phyloP scores from a whole-genome alignment of 2,113 vertebrate species.

The Calyptommatus sinebrachiatus region DNA sequence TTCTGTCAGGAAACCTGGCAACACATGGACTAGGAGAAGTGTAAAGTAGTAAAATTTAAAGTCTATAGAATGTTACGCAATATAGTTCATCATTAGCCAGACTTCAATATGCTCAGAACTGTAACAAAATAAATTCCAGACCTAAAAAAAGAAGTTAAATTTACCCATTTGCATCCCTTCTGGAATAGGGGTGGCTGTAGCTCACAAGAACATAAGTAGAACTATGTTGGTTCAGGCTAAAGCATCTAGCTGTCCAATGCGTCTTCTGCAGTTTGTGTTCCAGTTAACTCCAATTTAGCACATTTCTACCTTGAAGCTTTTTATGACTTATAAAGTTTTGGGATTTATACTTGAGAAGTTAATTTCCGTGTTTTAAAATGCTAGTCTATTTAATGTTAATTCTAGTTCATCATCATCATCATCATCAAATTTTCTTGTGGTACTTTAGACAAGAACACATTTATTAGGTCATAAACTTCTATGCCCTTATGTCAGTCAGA shows the following conservation, averaged over 20 bases:
- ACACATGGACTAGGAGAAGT: not conserved
- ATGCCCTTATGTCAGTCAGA: no score
- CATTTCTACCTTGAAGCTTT: no score
- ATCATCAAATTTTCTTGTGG: not conserved
- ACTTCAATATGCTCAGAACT: not conserved
- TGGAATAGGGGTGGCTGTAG: no score
- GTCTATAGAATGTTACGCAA: not conserved
- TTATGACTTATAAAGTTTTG: not conserved
- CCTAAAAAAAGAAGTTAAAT: not conserved
- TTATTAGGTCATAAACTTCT: not conserved
- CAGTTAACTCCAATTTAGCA: no score
- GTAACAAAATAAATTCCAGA: not conserved
- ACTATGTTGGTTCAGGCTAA: no score
- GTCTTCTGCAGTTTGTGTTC: no score
- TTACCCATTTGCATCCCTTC: not conserved
- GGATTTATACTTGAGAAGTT: not conserved
- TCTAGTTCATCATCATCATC: not conserved
- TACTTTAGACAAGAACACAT: not conserved
- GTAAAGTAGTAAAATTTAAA: not conserved
- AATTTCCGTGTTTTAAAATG: no score
- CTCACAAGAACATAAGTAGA: no score
- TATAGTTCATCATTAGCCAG: conserved; percentile 11
- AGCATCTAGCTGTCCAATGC: no score
- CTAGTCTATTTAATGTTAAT: not conserved
- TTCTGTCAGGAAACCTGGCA: conserved; percentile 18